phyloP scores from a whole-genome alignment of 2,888 invertebrate genomes.

The Tetrapedia diversipes region DNA sequence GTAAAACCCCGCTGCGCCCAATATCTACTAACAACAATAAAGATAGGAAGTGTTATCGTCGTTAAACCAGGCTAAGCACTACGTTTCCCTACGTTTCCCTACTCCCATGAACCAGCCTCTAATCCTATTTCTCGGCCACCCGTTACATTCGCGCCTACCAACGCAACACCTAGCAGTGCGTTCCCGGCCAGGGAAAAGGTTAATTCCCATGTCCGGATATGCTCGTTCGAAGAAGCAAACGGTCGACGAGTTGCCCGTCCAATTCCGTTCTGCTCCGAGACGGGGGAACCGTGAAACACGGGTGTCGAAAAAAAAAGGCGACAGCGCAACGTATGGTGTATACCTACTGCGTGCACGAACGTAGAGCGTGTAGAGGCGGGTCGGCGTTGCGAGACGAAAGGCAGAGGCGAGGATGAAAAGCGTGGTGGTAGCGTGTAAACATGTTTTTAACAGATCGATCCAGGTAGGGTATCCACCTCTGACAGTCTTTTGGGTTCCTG shows the following conservation, averaged over 20 bases:
- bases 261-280: conserved; percentile 48
- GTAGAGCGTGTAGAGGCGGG: conserved; percentile 10
- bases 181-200: conserved; percentile 34
- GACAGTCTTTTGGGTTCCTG: conserved; percentile 71
- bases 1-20: no score
- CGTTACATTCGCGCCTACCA: conserved; percentile 32
- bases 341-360: no score
- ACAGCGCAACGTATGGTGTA: no score
- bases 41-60: no score
- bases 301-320: no score
- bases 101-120: no score
- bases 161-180: conserved; percentile 2
- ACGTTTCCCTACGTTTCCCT: no score
- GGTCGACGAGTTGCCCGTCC: conserved; percentile 35
- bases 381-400: conserved; percentile 38
- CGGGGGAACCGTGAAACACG: conserved; percentile 9
- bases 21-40: no score
- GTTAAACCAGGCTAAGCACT: no score
- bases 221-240: conserved; percentile 47
- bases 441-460: conserved; percentile 80
- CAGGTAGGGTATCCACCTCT: conserved; percentile 53
- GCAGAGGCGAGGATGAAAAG: conserved; percentile 58
- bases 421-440: conserved; percentile 76
- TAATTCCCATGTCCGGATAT: conserved; percentile 44
- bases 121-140: conserved; percentile 8